phyloP scores from a whole-genome alignment of 2,797 vertebrate species.

The Thaleichthys pacificus region DNA sequence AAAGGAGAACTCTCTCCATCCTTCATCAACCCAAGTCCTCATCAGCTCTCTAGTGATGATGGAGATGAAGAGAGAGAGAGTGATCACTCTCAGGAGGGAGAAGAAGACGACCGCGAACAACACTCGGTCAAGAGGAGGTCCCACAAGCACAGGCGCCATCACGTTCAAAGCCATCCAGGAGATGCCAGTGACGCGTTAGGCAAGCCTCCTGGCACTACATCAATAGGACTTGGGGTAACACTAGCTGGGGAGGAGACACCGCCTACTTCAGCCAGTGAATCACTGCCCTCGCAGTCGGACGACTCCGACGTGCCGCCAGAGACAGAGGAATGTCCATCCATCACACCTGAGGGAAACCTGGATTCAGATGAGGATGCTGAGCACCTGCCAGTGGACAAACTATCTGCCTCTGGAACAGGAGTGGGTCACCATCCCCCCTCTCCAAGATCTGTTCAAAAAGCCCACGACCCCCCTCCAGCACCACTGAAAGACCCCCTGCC shows the following conservation, averaged over 20 bases:
- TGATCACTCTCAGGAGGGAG: constrained; percentile 64
- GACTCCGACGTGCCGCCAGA: constrained; percentile 95
- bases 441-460: constrained; percentile 69
- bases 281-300: constrained; percentile 89
- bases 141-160: constrained; percentile 71
- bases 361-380: constrained; percentile 97
- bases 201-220: constrained; percentile 67
- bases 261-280: constrained; percentile 93
- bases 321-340: constrained; percentile 97
- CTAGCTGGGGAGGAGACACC: constrained; percentile 91
- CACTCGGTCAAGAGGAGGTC: constrained; percentile 82
- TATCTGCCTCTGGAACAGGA: constrained; percentile 64
- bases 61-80: constrained; percentile 78
- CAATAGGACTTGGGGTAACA: constrained; percentile 63
- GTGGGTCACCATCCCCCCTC: constrained; percentile 77
- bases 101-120: constrained; percentile 70
- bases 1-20: constrained; percentile 92
- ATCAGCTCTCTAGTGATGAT: constrained; percentile 83
- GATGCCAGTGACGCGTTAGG: constrained; percentile 60
- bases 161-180: constrained; percentile 57
- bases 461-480: constrained; percentile 85
- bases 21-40: constrained; percentile 92
- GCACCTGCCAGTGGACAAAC: constrained; percentile 94
- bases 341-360: constrained; percentile 94
- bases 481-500: constrained; percentile 89